Base-by-base conservation (phyloP, 1,140 invertebrate genomes). In the Scylla paramamosain region DNA sequence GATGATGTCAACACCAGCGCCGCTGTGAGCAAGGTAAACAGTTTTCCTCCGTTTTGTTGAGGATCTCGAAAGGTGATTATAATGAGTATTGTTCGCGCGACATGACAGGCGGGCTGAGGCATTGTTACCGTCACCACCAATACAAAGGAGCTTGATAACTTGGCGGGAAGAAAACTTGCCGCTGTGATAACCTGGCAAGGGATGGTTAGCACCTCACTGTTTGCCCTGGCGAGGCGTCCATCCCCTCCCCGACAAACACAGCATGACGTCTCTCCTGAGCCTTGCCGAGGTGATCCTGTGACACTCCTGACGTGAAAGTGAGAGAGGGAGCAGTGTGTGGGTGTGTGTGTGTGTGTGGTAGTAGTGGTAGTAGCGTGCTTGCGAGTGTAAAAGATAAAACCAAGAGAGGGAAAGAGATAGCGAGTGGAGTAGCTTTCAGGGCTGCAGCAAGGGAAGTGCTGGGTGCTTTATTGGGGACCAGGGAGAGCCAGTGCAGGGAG, bases 1-100 rank as follows among this genome's bases (percentile, higher is more conserved):
- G 90, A n/a, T 48, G 90, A 92, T 92, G 90, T 92, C 90, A 92
- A 82, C 90, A 92, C 90, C 67, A 77, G 59, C 90, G 48, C 48
- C 90, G 20, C 52, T 92, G 48, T 92, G 90, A 92, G 32, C 28
- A 59, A 67, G 90, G 90, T 67, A 92, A 92, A 92, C 90, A 67
- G 59, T 92, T 92, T 77, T 92, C 28, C 48, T 39, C 48, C 48
- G 90, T 67, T 20, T 67, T 12, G 28, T 88, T 8, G 32, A 16
- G 32, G 45, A 25, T 45, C 20, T 46, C 29, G 20, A 77, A n/a
- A 77, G 67, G n/a, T 77, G 20, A 77, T 77, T 77, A 77, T 20
- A 20, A 8, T n/a, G 67, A 25, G 67, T 25, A 77, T 77, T 77
- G 67, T 92, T 32, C 12, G 31, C 16, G 39, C 89, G 28, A 10